Evolutionary conservation across 2,797 vertebrate genomes (phyloP), one percentile per base, ranked within the genome.

Genomic region (Gephyroberyx darwinii): DNA sequence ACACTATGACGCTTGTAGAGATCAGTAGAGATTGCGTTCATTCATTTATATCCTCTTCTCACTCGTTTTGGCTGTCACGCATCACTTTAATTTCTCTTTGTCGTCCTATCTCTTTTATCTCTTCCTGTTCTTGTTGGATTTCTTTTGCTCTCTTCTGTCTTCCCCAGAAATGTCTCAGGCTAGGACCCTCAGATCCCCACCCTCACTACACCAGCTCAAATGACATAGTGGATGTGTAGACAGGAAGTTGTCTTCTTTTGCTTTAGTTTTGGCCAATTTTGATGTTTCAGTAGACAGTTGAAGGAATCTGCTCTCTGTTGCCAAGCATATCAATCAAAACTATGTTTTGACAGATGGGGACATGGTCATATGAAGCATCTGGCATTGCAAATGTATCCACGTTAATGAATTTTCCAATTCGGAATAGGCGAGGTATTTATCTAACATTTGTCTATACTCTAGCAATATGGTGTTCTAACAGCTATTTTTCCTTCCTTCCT

Each of bases 301-400:
- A 69, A 62, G 17, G 35, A 69, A 75, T 77, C 70, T 43, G 33
- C 72, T 55, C 78, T 70, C 45, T 71, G 53, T 58, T 65, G 56
- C 58, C 17, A 5, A 39, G 78, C 84, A 75, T 82, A 82, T 87
- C 72, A 79, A 80, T 77, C 35, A 65, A 22, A 71, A 77, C 59
- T 48, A 60, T 30, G 73, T 63, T 81, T 56, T 67, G 64, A 75
- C 66, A 74, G 74, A 74, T 74, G 58, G 69, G 57, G 69, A 82
- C 75, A 52, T 65, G 55, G 72, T 68, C 63, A 61, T 47, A 74
- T 68, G 19, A 71, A 65, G 63, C 53, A 69, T 54, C 35, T 78
- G 65, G 72, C 58, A 54, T 71, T 75, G 20, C 26, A 57, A 35
- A 57, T n/a, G 65, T 72, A 52, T 76, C 72, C 35, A 30, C 20